Percentiles rank a stretch among this genome's conserved stretches.
phyloP scores from a whole-genome alignment of 2,888 invertebrate genomes.

The Hydrotaea cyrtoneurina region DNA sequence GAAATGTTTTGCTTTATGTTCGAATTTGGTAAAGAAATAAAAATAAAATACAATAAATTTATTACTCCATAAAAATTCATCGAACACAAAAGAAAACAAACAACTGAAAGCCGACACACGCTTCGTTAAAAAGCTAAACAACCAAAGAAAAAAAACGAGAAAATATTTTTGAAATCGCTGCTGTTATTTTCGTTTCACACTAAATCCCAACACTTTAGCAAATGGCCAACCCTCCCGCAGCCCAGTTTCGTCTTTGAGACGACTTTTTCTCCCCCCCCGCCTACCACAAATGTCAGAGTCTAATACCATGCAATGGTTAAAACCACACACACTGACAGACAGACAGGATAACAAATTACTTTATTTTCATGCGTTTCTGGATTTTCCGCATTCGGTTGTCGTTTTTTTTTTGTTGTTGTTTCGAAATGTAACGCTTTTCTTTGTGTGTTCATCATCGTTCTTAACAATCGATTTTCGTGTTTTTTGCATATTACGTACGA shows the following conservation, averaged over 20 bases:
- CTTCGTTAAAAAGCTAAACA: neutral
- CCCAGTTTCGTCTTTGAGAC: neutral
- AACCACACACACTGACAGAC: slow-evolving; percentile 25
- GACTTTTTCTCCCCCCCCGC: neutral
- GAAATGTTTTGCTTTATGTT: neutral
- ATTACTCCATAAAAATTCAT: slow-evolving; percentile 37
- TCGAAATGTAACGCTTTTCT: neutral
- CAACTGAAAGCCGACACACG: neutral
- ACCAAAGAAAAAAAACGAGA: no score
- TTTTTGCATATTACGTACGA: slow-evolving; percentile 49
- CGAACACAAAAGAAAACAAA: neutral
- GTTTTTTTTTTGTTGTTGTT: neutral
- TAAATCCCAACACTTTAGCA: slow-evolving; percentile 34
- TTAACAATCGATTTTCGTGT: slow-evolving; percentile 49
- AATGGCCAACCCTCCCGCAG: neutral
- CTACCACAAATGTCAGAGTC: neutral
- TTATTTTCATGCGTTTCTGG: slow-evolving; percentile 52
- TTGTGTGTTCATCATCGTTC: neutral
- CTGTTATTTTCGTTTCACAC: slow-evolving; percentile 34
- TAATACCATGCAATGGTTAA: neutral
- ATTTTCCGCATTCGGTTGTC: neutral
- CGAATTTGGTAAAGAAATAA: slow-evolving; percentile 3
- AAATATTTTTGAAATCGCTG: slow-evolving; percentile 16
- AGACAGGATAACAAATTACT: slow-evolving; percentile 57
- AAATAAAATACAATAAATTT: slow-evolving; percentile 42